Percentiles rank a stretch among this genome's conserved stretches.
Conservation (phyloP, 1,140 invertebrate species). For the Pygmarrhopalites habei region DNA sequence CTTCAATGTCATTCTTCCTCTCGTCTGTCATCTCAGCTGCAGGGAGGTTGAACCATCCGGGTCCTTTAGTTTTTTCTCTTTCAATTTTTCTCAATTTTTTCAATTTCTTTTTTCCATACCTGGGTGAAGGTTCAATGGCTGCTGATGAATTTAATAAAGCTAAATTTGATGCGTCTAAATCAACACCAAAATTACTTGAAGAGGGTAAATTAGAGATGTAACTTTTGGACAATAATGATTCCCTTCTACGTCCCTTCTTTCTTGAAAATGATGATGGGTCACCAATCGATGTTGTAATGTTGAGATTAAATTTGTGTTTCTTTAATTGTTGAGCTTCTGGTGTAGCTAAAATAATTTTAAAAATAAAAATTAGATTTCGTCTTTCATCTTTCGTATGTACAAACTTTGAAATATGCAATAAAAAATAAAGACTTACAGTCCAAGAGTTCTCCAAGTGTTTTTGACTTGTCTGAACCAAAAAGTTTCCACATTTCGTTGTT, state of each 20-base stretch:
- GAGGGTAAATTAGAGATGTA: background rate
- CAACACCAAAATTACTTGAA: background rate
- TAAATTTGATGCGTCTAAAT: constrained; percentile 12
- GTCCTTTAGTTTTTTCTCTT: constrained; percentile 69
- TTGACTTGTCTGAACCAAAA: too few species aligned
- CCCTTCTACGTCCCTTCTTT: background rate
- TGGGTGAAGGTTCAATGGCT: background rate
- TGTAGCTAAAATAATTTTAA: background rate
- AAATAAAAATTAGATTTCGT: too few species aligned
- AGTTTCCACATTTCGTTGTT: too few species aligned
- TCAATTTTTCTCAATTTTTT: constrained; percentile 40
- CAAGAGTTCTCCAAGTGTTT: too few species aligned
- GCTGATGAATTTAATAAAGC: constrained; percentile 1
- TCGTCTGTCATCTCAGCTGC: constrained; percentile 83
- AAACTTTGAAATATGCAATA: too few species aligned
- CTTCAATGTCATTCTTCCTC: constrained; percentile 71
- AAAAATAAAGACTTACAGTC: too few species aligned
- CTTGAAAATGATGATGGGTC: background rate
- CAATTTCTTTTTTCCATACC: constrained; percentile 14
- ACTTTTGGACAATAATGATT: background rate
- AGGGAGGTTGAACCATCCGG: constrained; percentile 77
- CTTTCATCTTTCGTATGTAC: too few species aligned
- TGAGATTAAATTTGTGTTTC: background rate
- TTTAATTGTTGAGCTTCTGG: constrained; percentile 8
- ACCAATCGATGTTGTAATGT: background rate